Evolutionary conservation across 2,888 invertebrate genomes (phyloP), one percentile per base, ranked within the genome.

Genomic region (Gryllus longicercus): DNA sequence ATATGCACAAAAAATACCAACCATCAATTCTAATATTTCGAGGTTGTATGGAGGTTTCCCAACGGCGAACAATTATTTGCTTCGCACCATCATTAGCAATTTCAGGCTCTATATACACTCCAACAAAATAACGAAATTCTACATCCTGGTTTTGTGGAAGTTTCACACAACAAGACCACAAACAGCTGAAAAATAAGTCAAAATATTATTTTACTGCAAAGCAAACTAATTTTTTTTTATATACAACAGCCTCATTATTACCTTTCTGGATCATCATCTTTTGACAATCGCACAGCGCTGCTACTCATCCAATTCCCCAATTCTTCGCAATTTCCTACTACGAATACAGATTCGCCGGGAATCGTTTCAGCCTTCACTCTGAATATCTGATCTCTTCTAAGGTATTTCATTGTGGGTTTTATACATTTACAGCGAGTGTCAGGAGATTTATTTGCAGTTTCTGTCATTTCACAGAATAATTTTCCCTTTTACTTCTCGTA

Each of bases 41-140:
- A 50, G 96, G 92, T 79, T 88, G 87, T 83, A 94, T 87, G 85
- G 93, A 91, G 0, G 95, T 93, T 87, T 97, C 96, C 96, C 96
- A 96, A 82, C 90, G 90, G 14, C 93, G 90, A 18, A 96, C 91
- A 81, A 94, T 89, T 14, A 92, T 87, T 78, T 88, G 88, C 83
- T 85, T 86, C 49, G 87, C 86, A 16, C 85, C 85, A 82, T 87
- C 86, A 82, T 85, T 85, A n/a, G 86, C 86, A 81, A 89, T 88
- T 80, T 88, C 86, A 78, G 89, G 88, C 63, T 89, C 88, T 85
- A 93, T 90, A 21, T 92, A 85, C 77, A 92, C 89, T 86, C 94
- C 93, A 82, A 95, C 90, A 83, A 93, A 92, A 87, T 94, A 96
- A 63, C 96, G 91, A 86, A 93, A 96, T 76, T 90, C 89, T 14